Percentiles rank a stretch among this genome's conserved stretches.
Conservation (phyloP, 2,888 invertebrate genomes). For the Tinea trinotella region DNA sequence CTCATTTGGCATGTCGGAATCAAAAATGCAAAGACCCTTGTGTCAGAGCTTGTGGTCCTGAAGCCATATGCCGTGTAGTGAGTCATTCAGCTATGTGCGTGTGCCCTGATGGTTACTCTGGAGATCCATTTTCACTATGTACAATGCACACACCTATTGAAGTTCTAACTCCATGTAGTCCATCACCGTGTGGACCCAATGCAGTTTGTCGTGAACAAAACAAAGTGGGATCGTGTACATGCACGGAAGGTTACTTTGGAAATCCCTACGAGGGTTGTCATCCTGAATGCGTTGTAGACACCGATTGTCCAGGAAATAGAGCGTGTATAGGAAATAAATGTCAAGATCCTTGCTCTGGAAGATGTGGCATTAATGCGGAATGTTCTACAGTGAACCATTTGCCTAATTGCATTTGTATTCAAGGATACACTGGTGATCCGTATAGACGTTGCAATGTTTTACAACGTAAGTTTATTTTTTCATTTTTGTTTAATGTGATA, state of each 20-base stretch:
- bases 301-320: constrained; percentile 79
- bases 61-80: constrained; percentile 81
- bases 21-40: constrained; percentile 84
- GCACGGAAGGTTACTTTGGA: constrained; percentile 79
- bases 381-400: constrained; percentile 81
- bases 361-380: constrained; percentile 81
- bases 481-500: too few species aligned
- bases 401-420: constrained; percentile 77
- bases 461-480: constrained; percentile 40
- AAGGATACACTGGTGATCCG: constrained; percentile 76
- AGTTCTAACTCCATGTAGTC: constrained; percentile 75
- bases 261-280: constrained; percentile 84
- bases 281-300: constrained; percentile 81
- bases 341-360: constrained; percentile 82
- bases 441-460: constrained; percentile 63
- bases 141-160: constrained; percentile 57
- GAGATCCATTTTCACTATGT: constrained; percentile 77
- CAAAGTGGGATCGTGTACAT: constrained; percentile 79
- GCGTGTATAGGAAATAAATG: constrained; percentile 84
- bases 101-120: constrained; percentile 75
- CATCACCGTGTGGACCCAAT: constrained; percentile 81
- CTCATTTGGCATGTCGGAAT: constrained; percentile 79
- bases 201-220: constrained; percentile 79
- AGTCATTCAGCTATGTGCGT: constrained; percentile 86
- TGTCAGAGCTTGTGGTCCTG: constrained; percentile 78